Conservation (phyloP, 2,888 invertebrate genomes). For the Automeris io region DNA sequence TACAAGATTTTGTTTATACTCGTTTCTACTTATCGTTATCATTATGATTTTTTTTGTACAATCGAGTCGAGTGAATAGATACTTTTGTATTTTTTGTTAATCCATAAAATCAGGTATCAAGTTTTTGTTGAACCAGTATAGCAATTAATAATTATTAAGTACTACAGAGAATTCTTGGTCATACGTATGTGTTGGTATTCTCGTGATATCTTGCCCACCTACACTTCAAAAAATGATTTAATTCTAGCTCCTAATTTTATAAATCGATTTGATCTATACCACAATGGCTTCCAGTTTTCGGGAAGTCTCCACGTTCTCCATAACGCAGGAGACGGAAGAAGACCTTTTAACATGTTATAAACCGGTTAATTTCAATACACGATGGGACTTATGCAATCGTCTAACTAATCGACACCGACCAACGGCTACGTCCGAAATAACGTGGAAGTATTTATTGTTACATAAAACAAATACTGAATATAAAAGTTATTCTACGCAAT, state of each 20-base stretch:
- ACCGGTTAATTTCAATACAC: constrained; percentile 63
- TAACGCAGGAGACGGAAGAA: constrained; percentile 30
- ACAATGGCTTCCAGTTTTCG: not conserved
- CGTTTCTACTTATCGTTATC: no score
- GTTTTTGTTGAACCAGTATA: not conserved
- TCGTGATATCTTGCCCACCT: no score
- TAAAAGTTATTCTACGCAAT: no score
- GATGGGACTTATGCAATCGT: constrained; percentile 64
- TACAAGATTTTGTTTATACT: constrained; percentile 1
- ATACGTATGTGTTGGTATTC: no score
- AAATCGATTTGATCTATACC: not conserved
- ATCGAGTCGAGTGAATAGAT: not conserved
- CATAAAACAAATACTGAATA: not conserved
- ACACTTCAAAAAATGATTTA: not conserved
- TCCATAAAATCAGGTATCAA: constrained; percentile 1
- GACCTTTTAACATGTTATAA: constrained; percentile 72
- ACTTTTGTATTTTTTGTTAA: constrained; percentile 4
- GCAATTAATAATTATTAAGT: no score
- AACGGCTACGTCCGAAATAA: constrained; percentile 14
- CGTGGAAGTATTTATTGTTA: not conserved
- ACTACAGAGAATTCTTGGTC: no score
- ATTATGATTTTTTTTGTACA: not conserved
- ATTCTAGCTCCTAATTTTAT: not conserved
- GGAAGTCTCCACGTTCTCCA: constrained; percentile 3
- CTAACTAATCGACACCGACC: constrained; percentile 46